Base-by-base conservation (phyloP, 2,113 vertebrate genomes). In the Bubalus kerabau region DNA sequence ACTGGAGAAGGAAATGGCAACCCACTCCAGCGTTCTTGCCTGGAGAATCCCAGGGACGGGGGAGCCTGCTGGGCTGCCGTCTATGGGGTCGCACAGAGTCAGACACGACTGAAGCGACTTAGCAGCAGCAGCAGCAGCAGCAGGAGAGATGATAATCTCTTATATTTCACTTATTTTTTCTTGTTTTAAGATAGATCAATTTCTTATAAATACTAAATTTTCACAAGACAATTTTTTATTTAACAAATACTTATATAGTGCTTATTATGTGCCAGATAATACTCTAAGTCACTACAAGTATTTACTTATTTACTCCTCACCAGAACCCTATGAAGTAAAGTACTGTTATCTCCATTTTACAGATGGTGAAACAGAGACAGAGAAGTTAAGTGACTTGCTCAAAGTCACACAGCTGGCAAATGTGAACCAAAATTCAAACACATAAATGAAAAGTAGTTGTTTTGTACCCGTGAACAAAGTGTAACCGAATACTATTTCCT, bases 381-480 rank as follows among this genome's bases (percentile, higher is more conserved):
- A 74, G 6, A 83, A 12, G 21, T 50, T 43, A 71, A 7, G 43
- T 56, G 48, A 94, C 17, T 82, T 85, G 48, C 59, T 90, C 21
- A 57, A 43, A 88, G 19, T 62, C 81, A 87, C 57, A 94, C 3
- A 85, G 76, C 57, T 60, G 52, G 28, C 78, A 83, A 80, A 46
- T 40, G 54, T 36, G n/a, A 96, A 82, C 54, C 83, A 46, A 87
- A 94, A 90, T 23, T n/a, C 62, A 93, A 96, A 86, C 21, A 97
- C 98, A 99, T 62, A 90, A 94, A 87, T 62, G 83, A 96, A 96
- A 92, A 97, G 96, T 19, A 81, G 48, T 64, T 30, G 36, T 97
- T 98, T 82, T 95, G 97, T 99, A 99, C 99, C 99, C 99, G 67
- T 99, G 99, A 97, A 99, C 99, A 98, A 99, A 99, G 98, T 99